A percentile compares a stretch with the other conserved stretches of the same genome.
Evolutionary conservation across 1,140 invertebrate genomes (phyloP).

Genomic region (Nautilus pompilius): DNA sequence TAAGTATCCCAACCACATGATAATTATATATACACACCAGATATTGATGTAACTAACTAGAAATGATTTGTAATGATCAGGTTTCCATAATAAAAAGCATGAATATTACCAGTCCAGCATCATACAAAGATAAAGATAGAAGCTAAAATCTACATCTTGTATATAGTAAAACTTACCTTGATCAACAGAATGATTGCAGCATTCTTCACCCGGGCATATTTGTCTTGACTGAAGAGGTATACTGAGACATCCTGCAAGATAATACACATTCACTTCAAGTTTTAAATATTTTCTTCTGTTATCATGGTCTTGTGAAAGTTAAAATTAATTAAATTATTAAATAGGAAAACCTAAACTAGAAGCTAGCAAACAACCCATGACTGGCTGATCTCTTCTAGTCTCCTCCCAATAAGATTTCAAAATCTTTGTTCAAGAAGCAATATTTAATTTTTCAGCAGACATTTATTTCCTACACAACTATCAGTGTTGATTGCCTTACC

Average conservation of each 20-base stretch:
- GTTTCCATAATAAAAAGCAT: background rate
- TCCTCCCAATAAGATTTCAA: background rate
- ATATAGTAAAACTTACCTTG: conserved; percentile 36
- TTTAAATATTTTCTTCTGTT: too few relatives aligned
- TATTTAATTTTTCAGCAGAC: background rate
- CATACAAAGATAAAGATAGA: background rate
- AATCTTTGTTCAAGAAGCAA: background rate
- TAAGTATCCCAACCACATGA: background rate
- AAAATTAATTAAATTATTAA: background rate
- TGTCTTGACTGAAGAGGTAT: conserved; percentile 42
- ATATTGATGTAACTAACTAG: background rate
- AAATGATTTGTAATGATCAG: background rate
- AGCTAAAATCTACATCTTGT: too few relatives aligned
- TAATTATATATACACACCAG: background rate
- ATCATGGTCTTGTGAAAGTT: too few relatives aligned
- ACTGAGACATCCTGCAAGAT: conserved; percentile 39
- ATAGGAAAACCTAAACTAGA: background rate
- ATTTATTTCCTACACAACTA: background rate
- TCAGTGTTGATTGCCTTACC: background rate
- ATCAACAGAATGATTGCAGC: conserved; percentile 38
- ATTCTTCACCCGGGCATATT: conserved; percentile 45
- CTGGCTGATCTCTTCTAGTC: background rate
- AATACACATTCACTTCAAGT: background rate
- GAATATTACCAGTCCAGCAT: background rate
- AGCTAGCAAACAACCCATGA: background rate